Conservation (phyloP, 2,888 invertebrate genomes). For the Dorcus parallelipipedus region DNA sequence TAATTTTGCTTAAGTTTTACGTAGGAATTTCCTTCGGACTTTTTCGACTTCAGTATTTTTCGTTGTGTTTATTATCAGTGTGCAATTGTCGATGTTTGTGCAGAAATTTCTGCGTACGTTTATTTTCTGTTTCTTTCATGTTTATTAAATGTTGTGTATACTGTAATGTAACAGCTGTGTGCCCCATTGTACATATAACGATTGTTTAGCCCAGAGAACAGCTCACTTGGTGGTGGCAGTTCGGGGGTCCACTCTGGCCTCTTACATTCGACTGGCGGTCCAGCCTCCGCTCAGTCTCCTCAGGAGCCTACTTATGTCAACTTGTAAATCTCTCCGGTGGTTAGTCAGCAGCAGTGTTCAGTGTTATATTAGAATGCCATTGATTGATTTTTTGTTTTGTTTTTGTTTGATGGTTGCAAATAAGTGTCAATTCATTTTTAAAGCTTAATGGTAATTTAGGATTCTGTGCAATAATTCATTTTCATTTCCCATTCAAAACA, state of each 20-base stretch:
- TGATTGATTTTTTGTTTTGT: slow-evolving; percentile 23
- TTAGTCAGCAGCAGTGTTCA: slow-evolving; percentile 50
- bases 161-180: slow-evolving; percentile 28
- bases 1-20: slow-evolving; percentile 7
- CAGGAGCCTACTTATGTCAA: slow-evolving; percentile 93
- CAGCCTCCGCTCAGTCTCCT: slow-evolving; percentile 61
- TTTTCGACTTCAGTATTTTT: slow-evolving; percentile 15
- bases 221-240: slow-evolving; percentile 40
- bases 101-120: slow-evolving; percentile 25
- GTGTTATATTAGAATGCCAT: slow-evolving; percentile 31
- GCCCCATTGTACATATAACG: slow-evolving; percentile 49
- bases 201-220: slow-evolving; percentile 52
- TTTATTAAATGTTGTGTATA: slow-evolving; percentile 25
- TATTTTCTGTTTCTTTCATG: slow-evolving; percentile 24
- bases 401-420: slow-evolving; percentile 19
- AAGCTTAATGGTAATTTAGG: too few relatives aligned
- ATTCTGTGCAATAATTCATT: too few relatives aligned
- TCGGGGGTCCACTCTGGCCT: slow-evolving; percentile 46
- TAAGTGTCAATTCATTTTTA: too few relatives aligned
- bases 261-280: slow-evolving; percentile 55
- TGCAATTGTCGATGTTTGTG: slow-evolving; percentile 25
- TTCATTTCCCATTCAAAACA: too few relatives aligned
- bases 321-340: slow-evolving; percentile 67
- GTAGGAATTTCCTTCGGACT: slow-evolving; percentile 1
- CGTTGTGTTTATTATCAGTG: slow-evolving; percentile 20